Conservation (phyloP, 2,113 vertebrate species). For the Symphodus melops region DNA sequence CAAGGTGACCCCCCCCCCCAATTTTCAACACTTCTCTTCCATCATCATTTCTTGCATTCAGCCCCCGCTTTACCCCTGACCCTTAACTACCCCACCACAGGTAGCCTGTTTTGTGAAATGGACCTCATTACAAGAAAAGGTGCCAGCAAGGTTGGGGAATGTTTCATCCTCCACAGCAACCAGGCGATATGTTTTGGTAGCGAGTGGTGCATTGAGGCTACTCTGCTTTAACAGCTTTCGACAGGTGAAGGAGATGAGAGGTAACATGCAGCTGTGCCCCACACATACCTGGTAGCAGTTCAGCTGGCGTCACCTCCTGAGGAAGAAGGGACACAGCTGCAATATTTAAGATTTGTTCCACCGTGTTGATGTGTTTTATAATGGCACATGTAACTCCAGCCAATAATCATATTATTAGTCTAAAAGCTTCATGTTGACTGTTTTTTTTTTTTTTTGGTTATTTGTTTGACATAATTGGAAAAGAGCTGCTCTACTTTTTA, state of each 20-base stretch:
- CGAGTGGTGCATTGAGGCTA: slow-evolving; percentile 32
- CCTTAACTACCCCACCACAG: slow-evolving; percentile 34
- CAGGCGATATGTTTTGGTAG: slow-evolving; percentile 40
- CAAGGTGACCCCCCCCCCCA: slow-evolving; percentile 7
- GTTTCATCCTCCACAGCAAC: slow-evolving; percentile 38
- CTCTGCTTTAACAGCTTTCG: slow-evolving; percentile 61
- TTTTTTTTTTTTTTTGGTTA: too few species aligned
- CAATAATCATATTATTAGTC: not conserved
- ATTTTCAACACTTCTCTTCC: slow-evolving; percentile 28
- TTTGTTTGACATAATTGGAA: not conserved
- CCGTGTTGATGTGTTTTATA: slow-evolving; percentile 22
- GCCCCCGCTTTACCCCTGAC: slow-evolving; percentile 9
- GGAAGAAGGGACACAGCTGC: slow-evolving; percentile 61
- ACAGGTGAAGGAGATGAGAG: slow-evolving; percentile 68
- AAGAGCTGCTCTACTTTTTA: not conserved
- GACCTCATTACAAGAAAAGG: slow-evolving; percentile 70
- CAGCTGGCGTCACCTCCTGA: slow-evolving; percentile 50
- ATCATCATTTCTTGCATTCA: slow-evolving; percentile 27
- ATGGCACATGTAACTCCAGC: not conserved
- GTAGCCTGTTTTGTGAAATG: slow-evolving; percentile 45
- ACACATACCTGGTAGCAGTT: slow-evolving; percentile 57
- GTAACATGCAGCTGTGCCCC: slow-evolving; percentile 56
- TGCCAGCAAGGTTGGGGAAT: slow-evolving; percentile 41
- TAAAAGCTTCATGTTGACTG: not conserved
- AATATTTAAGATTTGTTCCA: slow-evolving; percentile 28